Percentiles rank a stretch among this genome's conserved stretches.
These are phyloP conservation scores for Hafferia zeledoni DNA, from an alignment of 2,797 vertebrate species.

Conservation along the genomic window DNA sequence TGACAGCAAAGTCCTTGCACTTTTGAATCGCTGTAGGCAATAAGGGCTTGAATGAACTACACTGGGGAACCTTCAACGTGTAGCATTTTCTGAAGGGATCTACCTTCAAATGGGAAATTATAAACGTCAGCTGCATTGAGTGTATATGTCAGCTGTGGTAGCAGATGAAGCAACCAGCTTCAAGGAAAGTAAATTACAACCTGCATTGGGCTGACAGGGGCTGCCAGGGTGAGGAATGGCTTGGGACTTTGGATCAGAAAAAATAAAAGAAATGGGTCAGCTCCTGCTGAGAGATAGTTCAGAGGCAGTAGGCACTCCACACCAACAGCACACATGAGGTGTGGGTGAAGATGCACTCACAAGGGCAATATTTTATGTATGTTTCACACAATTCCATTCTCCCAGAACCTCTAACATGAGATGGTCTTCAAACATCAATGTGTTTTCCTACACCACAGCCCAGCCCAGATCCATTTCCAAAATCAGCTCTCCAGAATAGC, in stretches of 20 bases:
- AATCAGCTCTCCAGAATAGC: background rate
- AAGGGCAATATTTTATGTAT: background rate
- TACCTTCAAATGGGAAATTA: slow-evolving; percentile 27
- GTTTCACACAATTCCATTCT: background rate
- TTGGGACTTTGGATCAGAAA: slow-evolving; percentile 25
- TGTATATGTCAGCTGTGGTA: background rate
- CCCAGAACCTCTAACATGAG: background rate
- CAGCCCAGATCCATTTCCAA: background rate
- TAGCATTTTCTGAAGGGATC: slow-evolving; percentile 28
- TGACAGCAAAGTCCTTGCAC: background rate
- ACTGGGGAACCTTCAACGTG: background rate
- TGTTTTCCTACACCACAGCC: background rate
- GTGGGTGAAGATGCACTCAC: background rate
- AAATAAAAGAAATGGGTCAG: slow-evolving; percentile 30
- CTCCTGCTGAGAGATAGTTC: background rate
- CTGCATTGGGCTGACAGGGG: slow-evolving; percentile 19
- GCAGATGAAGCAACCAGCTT: background rate
- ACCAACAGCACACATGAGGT: background rate
- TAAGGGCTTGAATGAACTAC: background rate
- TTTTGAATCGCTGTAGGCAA: background rate
- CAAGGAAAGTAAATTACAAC: slow-evolving; percentile 53
- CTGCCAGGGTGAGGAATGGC: slow-evolving; percentile 8
- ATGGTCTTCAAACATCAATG: background rate
- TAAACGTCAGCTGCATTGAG: background rate
- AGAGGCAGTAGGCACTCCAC: background rate